Percentiles rank a stretch among this genome's conserved stretches.
These are phyloP conservation scores for Caenorhabditis latens DNA, from an alignment of 1,140 invertebrate species.

Conservation along the genomic window DNA sequence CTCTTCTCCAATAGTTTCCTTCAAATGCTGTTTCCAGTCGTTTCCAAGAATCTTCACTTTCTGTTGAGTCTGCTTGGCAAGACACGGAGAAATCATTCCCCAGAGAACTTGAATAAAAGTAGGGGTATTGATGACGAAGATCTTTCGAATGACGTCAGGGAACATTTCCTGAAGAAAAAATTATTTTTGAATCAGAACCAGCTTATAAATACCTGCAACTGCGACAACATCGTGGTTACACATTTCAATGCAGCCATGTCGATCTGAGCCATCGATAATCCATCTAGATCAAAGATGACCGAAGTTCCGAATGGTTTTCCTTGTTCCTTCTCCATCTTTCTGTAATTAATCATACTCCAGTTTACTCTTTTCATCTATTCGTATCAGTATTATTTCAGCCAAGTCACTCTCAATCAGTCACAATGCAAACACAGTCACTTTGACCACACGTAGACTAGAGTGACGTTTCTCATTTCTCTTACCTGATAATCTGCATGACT, in stretches of 20 bases:
- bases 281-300: constrained; percentile 73
- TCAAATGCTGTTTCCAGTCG: constrained; percentile 70
- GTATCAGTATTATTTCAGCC: not conserved
- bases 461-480: not conserved
- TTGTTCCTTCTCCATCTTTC: constrained; percentile 62
- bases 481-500: constrained; percentile 72
- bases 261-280: constrained; percentile 67
- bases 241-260: constrained; percentile 68
- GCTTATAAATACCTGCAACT: constrained; percentile 65
- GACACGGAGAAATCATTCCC: constrained; percentile 65
- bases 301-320: constrained; percentile 67
- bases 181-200: not conserved
- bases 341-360: constrained; percentile 49
- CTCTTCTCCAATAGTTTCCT: constrained; percentile 69
- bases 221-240: constrained; percentile 68
- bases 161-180: constrained; percentile 66
- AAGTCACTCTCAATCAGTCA: not conserved
- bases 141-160: constrained; percentile 71
- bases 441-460: constrained; percentile 12
- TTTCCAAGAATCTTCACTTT: constrained; percentile 71
- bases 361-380: not conserved
- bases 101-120: constrained; percentile 68
- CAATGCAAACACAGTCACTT: not conserved
- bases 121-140: constrained; percentile 69
- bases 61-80: constrained; percentile 71